Base-by-base conservation (phyloP, 2,113 vertebrate genomes). In the Rhegmatorhina hoffmannsi region DNA sequence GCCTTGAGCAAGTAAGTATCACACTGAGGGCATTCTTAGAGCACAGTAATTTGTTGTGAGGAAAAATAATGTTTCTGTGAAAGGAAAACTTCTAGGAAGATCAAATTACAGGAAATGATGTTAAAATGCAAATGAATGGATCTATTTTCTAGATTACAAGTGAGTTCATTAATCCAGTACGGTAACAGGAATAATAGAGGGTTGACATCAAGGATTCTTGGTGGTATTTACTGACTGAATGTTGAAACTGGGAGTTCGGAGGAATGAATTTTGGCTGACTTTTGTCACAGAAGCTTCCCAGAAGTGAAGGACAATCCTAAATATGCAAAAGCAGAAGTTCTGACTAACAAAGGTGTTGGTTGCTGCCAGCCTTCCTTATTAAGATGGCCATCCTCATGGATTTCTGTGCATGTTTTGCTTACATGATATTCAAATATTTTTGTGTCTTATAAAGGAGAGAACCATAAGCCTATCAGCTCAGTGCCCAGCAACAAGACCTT, bases 401-500 rank as follows among this genome's bases (percentile, higher is more conserved):
- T 96, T 93, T 72, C 80, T 70, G 25, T 63, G 49, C 26, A 29
- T 77, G 18, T 82, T 90, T 90, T 88, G 31, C 56, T 64, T 89
- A 75, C 1, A 0, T 53, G 20, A 69, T 90, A 75, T 53, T 92
- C 56, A 82, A 63, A 46, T 70, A 81, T 78, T 96, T 49, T 82
- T 83, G 25, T 91, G 67, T 38, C n/a, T 89, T 63, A 11, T 43
- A 84, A 67, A 77, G 74, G 83, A 92, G 46, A 25, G 72, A 79
- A 34, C 49, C 88, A 38, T 82, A 67, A 95, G 58, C 78, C 47
- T 63, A 75, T 87, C 75, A 92, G 70, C 78, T 94, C 50, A 0
- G 84, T 94, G 93, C 93, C 92, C 94, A 84, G 87, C 78, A 90
- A 95, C 95, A 96, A 95, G 86, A 94, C 94, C 92, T 90, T 92